Evolutionary conservation across 2,888 invertebrate genomes (phyloP).

Genomic region (Orthonevra nobilis): DNA sequence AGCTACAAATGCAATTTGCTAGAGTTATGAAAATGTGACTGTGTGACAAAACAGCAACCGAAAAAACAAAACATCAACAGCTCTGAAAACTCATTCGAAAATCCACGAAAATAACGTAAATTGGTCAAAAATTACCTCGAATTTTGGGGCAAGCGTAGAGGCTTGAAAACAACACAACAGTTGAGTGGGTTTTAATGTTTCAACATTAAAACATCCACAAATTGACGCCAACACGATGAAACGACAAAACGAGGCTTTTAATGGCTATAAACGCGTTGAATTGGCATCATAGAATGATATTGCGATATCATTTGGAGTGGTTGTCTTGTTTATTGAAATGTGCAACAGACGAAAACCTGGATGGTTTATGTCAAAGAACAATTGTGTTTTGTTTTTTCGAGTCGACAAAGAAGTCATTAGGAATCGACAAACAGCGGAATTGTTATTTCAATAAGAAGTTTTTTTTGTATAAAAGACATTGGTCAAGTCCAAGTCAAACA

Average conservation of each 20-base stretch:
- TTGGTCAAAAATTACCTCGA: conserved; percentile 58
- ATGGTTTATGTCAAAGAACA: too few relatives aligned
- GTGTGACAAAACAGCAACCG: neutral
- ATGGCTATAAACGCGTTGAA: conserved; percentile 35
- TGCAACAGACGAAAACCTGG: neutral
- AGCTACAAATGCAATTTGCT: conserved; percentile 59
- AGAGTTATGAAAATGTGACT: conserved; percentile 51
- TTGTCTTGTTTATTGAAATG: neutral
- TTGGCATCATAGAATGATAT: conserved; percentile 21
- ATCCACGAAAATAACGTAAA: conserved; percentile 53
- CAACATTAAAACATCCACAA: conserved; percentile 58
- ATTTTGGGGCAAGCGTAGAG: too few relatives aligned
- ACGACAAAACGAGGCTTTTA: conserved; percentile 38
- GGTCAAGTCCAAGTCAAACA: too few relatives aligned
- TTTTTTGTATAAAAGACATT: too few relatives aligned
- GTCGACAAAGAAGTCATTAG: neutral
- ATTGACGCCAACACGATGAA: conserved; percentile 44
- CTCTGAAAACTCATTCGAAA: conserved; percentile 19
- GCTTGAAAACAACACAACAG: too few relatives aligned
- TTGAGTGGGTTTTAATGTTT: conserved; percentile 61
- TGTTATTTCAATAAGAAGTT: too few relatives aligned
- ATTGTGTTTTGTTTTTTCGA: neutral
- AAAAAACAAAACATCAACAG: conserved; percentile 3
- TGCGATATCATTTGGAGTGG: neutral
- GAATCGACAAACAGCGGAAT: too few relatives aligned